A percentile compares a stretch with the other conserved stretches of the same genome.
Conservation (phyloP, 2,113 vertebrate genomes). For the Platichthys flesus region DNA sequence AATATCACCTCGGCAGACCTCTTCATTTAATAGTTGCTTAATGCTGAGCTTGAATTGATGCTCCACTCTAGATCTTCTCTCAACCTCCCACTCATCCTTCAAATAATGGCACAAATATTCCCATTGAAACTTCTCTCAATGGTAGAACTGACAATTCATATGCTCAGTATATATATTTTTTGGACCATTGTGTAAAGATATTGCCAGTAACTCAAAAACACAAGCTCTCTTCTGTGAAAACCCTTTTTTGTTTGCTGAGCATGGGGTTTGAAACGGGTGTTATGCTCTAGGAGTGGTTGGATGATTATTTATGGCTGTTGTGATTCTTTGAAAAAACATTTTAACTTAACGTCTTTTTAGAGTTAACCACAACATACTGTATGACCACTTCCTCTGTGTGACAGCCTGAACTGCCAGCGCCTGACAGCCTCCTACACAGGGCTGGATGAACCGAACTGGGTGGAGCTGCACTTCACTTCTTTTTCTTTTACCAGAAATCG, state of each 20-base stretch:
- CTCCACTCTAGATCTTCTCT: conserved; percentile 23
- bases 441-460: neutral
- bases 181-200: neutral
- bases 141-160: neutral
- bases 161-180: neutral
- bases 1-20: conserved; percentile 11
- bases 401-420: conserved; percentile 4
- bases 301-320: conserved; percentile 18
- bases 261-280: neutral
- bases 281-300: neutral
- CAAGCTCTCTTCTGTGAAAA: neutral
- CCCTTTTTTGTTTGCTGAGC: neutral
- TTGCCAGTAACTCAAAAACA: neutral
- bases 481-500: neutral
- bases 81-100: neutral
- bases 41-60: conserved; percentile 10
- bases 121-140: neutral
- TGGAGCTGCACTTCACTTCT: neutral
- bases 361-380: conserved; percentile 6
- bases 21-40: conserved; percentile 17
- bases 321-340: conserved; percentile 9
- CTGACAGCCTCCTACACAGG: neutral
- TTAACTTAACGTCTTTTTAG: conserved; percentile 2
- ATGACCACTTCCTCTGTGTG: conserved; percentile 33
- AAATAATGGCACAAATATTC: neutral